Percentiles rank a stretch among this genome's conserved stretches.
phyloP scores from a whole-genome alignment of 2,888 invertebrate genomes.

The Mallateleia sp. region DNA sequence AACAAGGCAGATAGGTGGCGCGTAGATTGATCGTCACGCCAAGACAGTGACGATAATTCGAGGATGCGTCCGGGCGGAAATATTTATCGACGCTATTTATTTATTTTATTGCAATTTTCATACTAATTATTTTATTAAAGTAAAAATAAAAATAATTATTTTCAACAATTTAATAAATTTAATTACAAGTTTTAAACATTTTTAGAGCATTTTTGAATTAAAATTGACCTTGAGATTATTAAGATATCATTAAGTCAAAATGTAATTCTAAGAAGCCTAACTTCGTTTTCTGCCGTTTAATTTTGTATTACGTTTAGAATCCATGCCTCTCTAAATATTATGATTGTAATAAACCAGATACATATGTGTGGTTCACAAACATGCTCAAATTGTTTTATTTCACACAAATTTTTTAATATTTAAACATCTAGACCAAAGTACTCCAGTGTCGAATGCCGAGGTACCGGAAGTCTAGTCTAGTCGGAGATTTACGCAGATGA shows the following conservation, averaged over 20 bases:
- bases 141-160: too few relatives aligned
- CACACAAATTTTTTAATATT: conserved; percentile 48
- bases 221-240: too few relatives aligned
- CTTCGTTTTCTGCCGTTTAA: background rate
- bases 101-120: too few relatives aligned
- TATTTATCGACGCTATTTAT: too few relatives aligned
- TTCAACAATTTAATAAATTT: too few relatives aligned
- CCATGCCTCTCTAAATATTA: conserved; percentile 45
- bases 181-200: too few relatives aligned
- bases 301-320: background rate
- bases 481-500: conserved; percentile 71
- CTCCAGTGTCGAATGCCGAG: conserved; percentile 67
- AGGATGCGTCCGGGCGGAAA: too few relatives aligned
- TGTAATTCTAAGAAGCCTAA: background rate
- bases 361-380: conserved; percentile 21
- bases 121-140: too few relatives aligned
- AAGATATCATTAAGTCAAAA: too few relatives aligned
- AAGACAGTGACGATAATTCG: too few relatives aligned
- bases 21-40: background rate
- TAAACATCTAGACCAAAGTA: conserved; percentile 42
- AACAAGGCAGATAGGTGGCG: background rate
- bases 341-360: conserved; percentile 41
- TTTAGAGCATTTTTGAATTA: too few relatives aligned
- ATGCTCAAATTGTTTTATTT: conserved; percentile 41
- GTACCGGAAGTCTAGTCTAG: conserved; percentile 86